A percentile compares a stretch with the other conserved stretches of the same genome.
phyloP scores from a whole-genome alignment of 2,797 vertebrate genomes.

The Remorina albescens region DNA sequence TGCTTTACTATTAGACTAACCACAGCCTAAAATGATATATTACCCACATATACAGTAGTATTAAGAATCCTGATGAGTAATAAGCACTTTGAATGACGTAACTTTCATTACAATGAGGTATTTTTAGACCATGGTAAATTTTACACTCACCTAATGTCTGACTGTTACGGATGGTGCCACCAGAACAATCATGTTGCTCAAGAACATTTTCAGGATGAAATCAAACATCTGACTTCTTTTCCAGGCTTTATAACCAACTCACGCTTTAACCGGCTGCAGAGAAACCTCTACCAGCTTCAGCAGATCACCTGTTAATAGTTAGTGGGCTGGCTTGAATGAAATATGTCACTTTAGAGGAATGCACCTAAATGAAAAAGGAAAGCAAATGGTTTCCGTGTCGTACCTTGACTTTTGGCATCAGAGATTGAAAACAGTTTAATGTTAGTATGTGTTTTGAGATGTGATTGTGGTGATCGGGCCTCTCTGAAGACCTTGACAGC shows the following conservation, averaged over 20 bases:
- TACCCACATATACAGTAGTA: too few species aligned
- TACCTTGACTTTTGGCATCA: not conserved
- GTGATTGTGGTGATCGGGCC: not conserved
- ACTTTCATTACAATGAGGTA: not conserved
- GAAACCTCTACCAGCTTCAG: not conserved
- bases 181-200: not conserved
- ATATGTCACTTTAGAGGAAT: not conserved
- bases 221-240: not conserved
- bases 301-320: not conserved
- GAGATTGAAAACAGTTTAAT: not conserved
- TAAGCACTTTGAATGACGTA: not conserved
- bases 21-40: too few species aligned
- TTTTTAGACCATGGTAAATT: not conserved
- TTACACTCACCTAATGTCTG: too few species aligned
- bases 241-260: not conserved
- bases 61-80: too few species aligned
- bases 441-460: not conserved
- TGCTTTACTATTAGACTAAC: too few species aligned
- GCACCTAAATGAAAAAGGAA: not conserved
- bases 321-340: not conserved
- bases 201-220: conserved; percentile 4
- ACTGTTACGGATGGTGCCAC: not conserved
- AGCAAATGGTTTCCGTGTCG: not conserved
- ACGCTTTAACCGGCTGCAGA: not conserved
- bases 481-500: conserved; percentile 36